These are phyloP conservation scores for Prionailurus bengalensis DNA, from an alignment of 2,113 vertebrate species.

Conservation along the genomic window DNA sequence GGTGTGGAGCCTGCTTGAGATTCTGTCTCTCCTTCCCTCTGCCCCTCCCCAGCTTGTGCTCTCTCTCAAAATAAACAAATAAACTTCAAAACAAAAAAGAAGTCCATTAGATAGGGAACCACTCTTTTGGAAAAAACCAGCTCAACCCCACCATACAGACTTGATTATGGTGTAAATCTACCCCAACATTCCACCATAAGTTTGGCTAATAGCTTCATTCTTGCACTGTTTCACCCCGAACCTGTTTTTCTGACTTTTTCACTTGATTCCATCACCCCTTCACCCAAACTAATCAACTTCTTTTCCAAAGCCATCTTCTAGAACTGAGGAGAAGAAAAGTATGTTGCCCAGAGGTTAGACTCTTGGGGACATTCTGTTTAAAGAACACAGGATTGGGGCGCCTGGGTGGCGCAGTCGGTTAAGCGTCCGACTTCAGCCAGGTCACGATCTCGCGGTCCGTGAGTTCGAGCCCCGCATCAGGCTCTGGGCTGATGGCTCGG, in stretches of 20 bases:
- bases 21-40: no score
- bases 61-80: no score
- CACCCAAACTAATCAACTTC: not conserved
- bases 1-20: no score
- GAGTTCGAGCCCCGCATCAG: no score
- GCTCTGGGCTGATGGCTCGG: no score
- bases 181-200: not conserved
- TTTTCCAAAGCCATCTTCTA: conserved; percentile 48
- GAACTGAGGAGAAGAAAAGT: not conserved
- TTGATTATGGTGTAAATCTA: not conserved
- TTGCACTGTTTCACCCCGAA: not conserved
- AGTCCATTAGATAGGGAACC: not conserved
- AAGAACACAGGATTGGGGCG: not conserved
- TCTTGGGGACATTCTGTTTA: not conserved
- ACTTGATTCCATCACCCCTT: not conserved
- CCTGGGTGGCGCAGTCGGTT: no score
- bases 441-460: no score
- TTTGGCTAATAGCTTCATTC: not conserved
- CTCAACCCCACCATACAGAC: not conserved
- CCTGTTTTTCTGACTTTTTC: not conserved
- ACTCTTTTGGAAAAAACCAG: conserved; percentile 29
- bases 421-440: no score
- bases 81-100: not conserved
- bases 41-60: no score
- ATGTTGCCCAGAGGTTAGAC: not conserved